Evolutionary conservation across 2,113 vertebrate genomes (phyloP).

Genomic region (Chauna torquata): DNA sequence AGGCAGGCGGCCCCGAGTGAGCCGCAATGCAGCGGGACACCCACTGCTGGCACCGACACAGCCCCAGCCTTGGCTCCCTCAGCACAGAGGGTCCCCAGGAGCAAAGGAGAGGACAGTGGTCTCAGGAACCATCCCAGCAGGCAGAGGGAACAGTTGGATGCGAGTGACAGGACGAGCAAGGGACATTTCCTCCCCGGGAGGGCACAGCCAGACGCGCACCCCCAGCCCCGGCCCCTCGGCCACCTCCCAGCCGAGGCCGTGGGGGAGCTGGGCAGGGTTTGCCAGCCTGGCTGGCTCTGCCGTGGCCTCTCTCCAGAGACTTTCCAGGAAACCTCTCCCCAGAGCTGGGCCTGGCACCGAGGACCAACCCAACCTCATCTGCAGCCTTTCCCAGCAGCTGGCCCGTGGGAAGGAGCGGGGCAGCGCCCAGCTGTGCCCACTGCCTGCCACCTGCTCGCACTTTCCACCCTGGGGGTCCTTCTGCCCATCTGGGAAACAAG

Average conservation of each 20-base stretch:
- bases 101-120: no score
- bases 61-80: no score
- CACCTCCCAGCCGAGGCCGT: background rate
- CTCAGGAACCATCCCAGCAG: background rate
- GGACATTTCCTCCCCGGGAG: accelerated
- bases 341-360: accelerated
- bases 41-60: no score
- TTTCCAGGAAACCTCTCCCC: background rate
- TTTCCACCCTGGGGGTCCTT: slow-evolving; percentile 12
- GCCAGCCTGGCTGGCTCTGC: accelerated
- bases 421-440: accelerated
- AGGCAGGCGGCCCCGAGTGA: no score
- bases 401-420: accelerated
- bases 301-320: background rate
- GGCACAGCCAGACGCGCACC: background rate
- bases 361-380: accelerated
- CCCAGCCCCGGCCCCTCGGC: background rate
- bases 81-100: no score
- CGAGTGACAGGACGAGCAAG: background rate
- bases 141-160: background rate
- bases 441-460: background rate
- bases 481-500: slow-evolving; percentile 6
- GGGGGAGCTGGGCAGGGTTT: background rate
- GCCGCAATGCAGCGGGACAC: no score
- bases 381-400: accelerated